Base-by-base conservation (phyloP, 2,888 invertebrate species). In the Hemicrepidius hirtus region DNA sequence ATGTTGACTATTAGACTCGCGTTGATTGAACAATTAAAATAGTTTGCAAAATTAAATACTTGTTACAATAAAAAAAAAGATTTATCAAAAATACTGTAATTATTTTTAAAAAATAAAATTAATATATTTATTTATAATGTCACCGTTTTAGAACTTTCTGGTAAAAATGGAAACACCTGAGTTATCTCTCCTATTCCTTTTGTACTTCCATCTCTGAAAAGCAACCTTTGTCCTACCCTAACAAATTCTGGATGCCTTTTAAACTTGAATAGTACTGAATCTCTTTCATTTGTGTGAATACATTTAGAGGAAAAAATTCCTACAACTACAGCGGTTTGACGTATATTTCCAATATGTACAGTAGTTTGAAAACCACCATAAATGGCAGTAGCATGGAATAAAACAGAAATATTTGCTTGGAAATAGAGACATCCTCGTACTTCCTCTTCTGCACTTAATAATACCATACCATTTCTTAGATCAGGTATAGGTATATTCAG, bases 301-400 rank as follows among this genome's bases (percentile, higher is more conserved):
- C 91, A 90, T 80, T 90, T 87, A 0, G 90, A 87, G 0, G 92
- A 90, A 84, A 92, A 88, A 74, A 93, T 92, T 16, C 92, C 95
- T 80, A 94, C 92, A 57, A 98, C 94, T 7, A 95, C 92, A n/a
- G 96, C 98, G 0, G 98, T 98, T 87, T 98, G 98, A 0, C 98
- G 88, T 6, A 99, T 95, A 80, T 97, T 98, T 0, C 97, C 98
- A 63, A 98, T 95, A 85, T 98, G 97, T 0, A 98, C 94, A 0
- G 98, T 98, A 18, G 97, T 95, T 86, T 96, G 95, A 85, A 95
- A 96, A 28, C 96, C 96, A 3, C 92, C 92, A 75, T 91, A 92
- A 73, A 97, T 95, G 12, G 93, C 92, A 0, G 94, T 95, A 0
- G 95, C 91, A 84, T 97, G 97, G 75, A 94, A 94, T n/a, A 98